These are phyloP conservation scores for Philereme vetulata DNA, from an alignment of 2,888 invertebrate genomes.

Conservation along the genomic window DNA sequence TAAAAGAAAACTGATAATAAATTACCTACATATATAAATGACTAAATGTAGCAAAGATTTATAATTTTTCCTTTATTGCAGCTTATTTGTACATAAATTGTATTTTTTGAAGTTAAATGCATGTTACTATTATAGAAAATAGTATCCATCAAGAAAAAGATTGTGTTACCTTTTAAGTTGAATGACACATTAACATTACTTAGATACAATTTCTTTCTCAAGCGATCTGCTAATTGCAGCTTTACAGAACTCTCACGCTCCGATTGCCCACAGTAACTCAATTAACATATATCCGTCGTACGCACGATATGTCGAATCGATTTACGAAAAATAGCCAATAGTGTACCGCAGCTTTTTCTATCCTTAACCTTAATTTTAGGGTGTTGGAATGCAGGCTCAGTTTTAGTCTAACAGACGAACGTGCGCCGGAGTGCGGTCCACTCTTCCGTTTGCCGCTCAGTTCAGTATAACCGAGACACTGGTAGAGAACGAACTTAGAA, in stretches of 20 bases:
- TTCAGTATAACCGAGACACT: slow-evolving; percentile 78
- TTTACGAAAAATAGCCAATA: slow-evolving; percentile 54
- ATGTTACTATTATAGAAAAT: no score
- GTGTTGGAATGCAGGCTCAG: slow-evolving; percentile 66
- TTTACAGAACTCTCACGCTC: slow-evolving; percentile 59
- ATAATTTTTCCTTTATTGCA: no score
- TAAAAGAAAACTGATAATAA: no score
- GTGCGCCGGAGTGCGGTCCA: slow-evolving; percentile 70
- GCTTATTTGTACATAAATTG: no score
- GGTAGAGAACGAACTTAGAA: slow-evolving; percentile 77
- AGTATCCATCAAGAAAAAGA: no score
- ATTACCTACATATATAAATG: no score
- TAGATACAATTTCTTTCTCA: slow-evolving; percentile 25
- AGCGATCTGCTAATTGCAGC: slow-evolving; percentile 45
- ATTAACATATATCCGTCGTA: slow-evolving; percentile 50
- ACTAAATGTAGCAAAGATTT: no score
- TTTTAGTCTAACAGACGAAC: slow-evolving; percentile 73
- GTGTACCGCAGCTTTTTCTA: slow-evolving; percentile 60
- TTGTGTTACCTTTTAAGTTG: no score
- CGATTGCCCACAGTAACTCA: slow-evolving; percentile 53
- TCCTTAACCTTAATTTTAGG: slow-evolving; percentile 80
- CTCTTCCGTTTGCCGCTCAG: slow-evolving; percentile 75
- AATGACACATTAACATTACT: slow-evolving; percentile 3
- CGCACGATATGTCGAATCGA: slow-evolving; percentile 55
- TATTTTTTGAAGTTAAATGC: no score